Base-by-base conservation (phyloP, 2,797 vertebrate species). In the Myioborus melanocephalus region DNA sequence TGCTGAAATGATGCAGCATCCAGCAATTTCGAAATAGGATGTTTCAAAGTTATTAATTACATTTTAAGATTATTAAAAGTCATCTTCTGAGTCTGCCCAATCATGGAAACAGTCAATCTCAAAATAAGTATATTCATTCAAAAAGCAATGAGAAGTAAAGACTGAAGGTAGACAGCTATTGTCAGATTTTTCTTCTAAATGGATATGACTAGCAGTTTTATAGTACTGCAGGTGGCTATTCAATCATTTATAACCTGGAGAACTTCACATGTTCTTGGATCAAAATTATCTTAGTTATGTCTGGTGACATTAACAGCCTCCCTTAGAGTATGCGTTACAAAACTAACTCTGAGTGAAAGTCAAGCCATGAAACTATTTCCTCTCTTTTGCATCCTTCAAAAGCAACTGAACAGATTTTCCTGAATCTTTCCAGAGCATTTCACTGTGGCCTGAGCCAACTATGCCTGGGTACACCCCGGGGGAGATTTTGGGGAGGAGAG, bases 321-420 rank as follows among this genome's bases (percentile, higher is more conserved):
- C 22, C 60, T 90, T 37, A 56, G 68, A 65, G 21, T 43, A 63
- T 9, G 24, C 7, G 1, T 0, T 53, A 28, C 28, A 87, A 66
- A 90, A 65, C 56, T 70, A 85, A 10, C 30, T 91, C 44, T 24
- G 32, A 79, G 53, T 43, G 8, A n/a, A 90, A 65, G 34, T 69
- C 59, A 66, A 87, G 10, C 28, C n/a, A 8, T 26, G 76, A 84
- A 89, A 73, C 30, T 66, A 80, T 60, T 69, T 63, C 14, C 28
- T 84, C 34, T 88, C 83, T 94, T 94, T 87, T 90, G 63, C 46
- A 1, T 95, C 64, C 65, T 70, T 96, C 69, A n/a, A 57, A 91
- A 94, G 35, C 24, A 95, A 71, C 77, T 27, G 75, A 80, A 53
- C 12, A 61, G 50, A 79, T 87, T 89, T 94, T 87, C 63, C 70